phyloP scores from a whole-genome alignment of 2,113 vertebrate genomes.

The Euleptes europaea region DNA sequence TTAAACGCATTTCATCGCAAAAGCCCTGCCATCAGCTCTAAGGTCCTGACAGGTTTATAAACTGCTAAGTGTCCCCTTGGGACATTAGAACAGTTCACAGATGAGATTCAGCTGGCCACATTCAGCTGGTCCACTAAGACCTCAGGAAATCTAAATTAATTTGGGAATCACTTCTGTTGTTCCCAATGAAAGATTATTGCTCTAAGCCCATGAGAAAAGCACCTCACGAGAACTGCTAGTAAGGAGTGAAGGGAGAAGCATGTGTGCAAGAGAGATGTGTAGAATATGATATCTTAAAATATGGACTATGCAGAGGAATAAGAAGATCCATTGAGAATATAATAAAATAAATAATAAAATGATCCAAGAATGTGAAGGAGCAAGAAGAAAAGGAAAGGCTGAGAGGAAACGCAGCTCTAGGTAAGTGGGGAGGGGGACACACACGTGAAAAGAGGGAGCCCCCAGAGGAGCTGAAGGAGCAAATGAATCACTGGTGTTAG shows the following conservation, averaged over 20 bases:
- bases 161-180: constrained; percentile 56
- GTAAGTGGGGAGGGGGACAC: too few species aligned
- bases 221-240: neutral
- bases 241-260: neutral
- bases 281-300: neutral
- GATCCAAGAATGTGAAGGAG: too few species aligned
- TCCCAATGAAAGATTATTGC: neutral
- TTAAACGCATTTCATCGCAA: constrained; percentile 10
- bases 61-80: constrained; percentile 87
- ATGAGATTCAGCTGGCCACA: constrained; percentile 56
- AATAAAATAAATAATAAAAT: too few species aligned
- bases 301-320: too few species aligned
- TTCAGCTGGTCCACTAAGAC: constrained; percentile 66
- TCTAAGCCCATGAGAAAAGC: neutral
- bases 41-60: constrained; percentile 86
- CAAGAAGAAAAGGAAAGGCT: too few species aligned
- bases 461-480: too few species aligned
- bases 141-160: constrained; percentile 74
- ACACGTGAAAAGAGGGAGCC: too few species aligned
- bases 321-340: too few species aligned
- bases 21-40: constrained; percentile 50
- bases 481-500: too few species aligned
- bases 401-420: too few species aligned
- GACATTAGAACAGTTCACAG: constrained; percentile 67
- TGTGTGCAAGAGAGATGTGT: neutral